Percentiles rank a stretch among this genome's conserved stretches.
phyloP scores from a whole-genome alignment of 2,888 invertebrate genomes.

The Orthosia incerta region DNA sequence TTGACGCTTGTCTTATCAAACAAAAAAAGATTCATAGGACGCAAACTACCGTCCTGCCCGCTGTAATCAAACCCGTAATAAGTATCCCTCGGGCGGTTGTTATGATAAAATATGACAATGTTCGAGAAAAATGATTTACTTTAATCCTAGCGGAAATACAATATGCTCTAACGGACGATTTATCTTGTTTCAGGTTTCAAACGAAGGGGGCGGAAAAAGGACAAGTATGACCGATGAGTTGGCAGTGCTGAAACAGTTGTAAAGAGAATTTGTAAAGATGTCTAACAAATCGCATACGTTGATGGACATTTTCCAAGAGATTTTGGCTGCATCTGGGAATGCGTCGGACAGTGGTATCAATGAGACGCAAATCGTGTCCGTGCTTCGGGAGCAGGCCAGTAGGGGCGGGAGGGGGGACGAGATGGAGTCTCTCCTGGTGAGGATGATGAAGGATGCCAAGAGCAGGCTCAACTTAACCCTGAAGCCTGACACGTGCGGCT shows the following conservation, averaged over 20 bases:
- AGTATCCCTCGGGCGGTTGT: constrained; percentile 15
- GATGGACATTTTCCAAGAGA: constrained; percentile 86
- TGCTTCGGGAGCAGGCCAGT: constrained; percentile 81
- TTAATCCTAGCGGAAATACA: constrained; percentile 29
- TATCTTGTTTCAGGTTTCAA: constrained; percentile 63
- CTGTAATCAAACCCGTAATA: constrained; percentile 25
- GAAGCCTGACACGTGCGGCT: constrained; percentile 84
- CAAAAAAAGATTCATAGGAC: constrained; percentile 2
- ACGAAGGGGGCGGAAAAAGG: constrained; percentile 23
- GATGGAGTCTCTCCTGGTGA: constrained; percentile 80
- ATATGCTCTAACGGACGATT: constrained; percentile 40
- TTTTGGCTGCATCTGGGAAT: constrained; percentile 86
- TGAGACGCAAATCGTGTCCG: constrained; percentile 83
- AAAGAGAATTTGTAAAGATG: constrained; percentile 75
- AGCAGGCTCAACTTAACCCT: constrained; percentile 78
- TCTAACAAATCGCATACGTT: constrained; percentile 84
- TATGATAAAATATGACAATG: constrained; percentile 45
- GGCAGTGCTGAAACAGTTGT: constrained; percentile 23
- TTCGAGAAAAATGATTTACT: constrained; percentile 40
- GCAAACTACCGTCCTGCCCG: neutral
- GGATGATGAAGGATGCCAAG: constrained; percentile 84
- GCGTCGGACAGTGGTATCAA: constrained; percentile 80
- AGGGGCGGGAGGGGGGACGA: constrained; percentile 75
- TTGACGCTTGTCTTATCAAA: neutral
- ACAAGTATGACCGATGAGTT: constrained; percentile 45